Evolutionary conservation across 2,888 invertebrate genomes (phyloP), one percentile per base, ranked within the genome.

Genomic region (Athalia cordata): DNA sequence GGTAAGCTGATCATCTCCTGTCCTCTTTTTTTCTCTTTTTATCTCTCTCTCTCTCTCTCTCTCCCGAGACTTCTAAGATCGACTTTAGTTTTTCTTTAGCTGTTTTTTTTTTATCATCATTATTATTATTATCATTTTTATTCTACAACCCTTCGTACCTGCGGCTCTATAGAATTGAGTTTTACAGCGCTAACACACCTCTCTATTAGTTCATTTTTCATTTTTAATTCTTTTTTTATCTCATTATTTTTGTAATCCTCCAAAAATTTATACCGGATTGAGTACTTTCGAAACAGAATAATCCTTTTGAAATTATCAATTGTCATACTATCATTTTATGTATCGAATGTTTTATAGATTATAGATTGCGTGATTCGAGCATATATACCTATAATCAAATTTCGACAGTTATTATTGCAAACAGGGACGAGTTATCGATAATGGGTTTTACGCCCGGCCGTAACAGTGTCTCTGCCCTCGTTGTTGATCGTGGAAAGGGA

Each of bases 1-100:
- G 74, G 79, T 77, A 64, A 81, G 61, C 80, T 74, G 74, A 65
- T 68, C 68, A 57, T 62, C 43, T 50, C 45, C n/a, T 15, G 50
- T 75, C 74, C 29, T 55, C 50, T 75, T 66, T 15, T 7, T 66
- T 49, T 11, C 50, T 13, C 45, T n/a, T 65, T 65, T n/a, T 68
- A 43, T 70, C 55, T 52, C 11, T 49, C 52, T 59, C 9, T 52
- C 11, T 49, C 52, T 59, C 9, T 72, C 43, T 43, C 52, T 55
- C 43, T 68, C 55, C 52, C 29, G 55, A 72, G 52, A 59, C 59
- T 43, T 47, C 72, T 47, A 59, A 72, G 59, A 59, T 72, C 59
- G 47, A 59, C 47, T 55, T 52, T 59, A 59, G 45, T n/a, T 72
- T 59, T 47, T 57, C 57, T 29, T 43, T 29, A 29, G 29, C 29